Conservation (phyloP, 1,140 invertebrate species). For the Cotesia chilonis region DNA sequence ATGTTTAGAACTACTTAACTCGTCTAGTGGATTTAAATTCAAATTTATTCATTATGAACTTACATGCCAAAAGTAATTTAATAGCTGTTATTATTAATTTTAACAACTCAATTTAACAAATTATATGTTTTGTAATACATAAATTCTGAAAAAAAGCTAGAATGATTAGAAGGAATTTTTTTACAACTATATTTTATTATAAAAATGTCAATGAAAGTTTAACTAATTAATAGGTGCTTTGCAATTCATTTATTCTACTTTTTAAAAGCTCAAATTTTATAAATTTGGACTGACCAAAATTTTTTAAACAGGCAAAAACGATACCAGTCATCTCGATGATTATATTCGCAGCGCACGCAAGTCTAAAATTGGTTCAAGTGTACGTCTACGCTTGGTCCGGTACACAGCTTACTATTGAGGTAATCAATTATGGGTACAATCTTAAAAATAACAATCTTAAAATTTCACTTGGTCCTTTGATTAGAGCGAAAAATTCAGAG, state of each 20-base stretch:
- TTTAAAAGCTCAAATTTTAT: too few relatives aligned
- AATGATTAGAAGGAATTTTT: too few relatives aligned
- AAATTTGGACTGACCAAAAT: too few relatives aligned
- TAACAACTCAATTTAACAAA: constrained; percentile 20
- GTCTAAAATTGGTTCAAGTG: constrained; percentile 1
- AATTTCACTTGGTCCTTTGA: too few relatives aligned
- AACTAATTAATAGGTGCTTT: too few relatives aligned
- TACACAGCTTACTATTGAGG: constrained; percentile 12
- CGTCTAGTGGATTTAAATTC: not conserved
- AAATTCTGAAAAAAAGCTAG: too few relatives aligned
- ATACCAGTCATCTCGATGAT: constrained; percentile 1
- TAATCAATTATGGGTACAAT: not conserved
- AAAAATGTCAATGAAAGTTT: too few relatives aligned
- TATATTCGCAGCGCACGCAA: not conserved
- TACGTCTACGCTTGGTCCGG: constrained; percentile 10
- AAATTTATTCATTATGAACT: constrained; percentile 3
- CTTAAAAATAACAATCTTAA: too few relatives aligned
- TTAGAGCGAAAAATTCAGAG: constrained; percentile 39
- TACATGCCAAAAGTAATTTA: too few relatives aligned
- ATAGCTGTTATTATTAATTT: not conserved
- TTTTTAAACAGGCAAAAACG: constrained; percentile 1
- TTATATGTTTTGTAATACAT: not conserved
- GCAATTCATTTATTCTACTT: too few relatives aligned
- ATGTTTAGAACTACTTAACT: constrained; percentile 36
- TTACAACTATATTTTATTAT: too few relatives aligned